phyloP scores from a whole-genome alignment of 2,113 vertebrate species.

The Dromas ardeola region DNA sequence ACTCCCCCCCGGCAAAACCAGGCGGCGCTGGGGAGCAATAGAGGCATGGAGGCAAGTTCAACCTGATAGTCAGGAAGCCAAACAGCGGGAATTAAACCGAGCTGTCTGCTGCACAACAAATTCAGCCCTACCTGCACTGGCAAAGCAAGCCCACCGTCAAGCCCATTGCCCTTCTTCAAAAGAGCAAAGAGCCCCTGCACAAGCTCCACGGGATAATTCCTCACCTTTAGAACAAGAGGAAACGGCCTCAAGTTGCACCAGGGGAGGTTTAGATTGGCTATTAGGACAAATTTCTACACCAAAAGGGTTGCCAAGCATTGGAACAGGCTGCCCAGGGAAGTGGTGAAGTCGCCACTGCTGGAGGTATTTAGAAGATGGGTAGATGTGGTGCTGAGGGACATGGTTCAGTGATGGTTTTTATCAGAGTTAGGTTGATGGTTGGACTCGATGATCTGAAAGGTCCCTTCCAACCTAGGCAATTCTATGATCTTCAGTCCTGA shows the following conservation, averaged over 20 bases:
- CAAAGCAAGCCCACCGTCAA: not conserved
- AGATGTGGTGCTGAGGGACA: not conserved
- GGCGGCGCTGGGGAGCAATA: fast-evolving
- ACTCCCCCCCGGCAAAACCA: not conserved
- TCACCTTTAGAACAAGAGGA: not conserved
- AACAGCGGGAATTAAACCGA: not conserved
- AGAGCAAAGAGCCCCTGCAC: not conserved
- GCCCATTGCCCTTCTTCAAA: not conserved
- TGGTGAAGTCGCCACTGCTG: not conserved
- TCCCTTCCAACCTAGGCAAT: not conserved
- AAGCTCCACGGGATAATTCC: not conserved
- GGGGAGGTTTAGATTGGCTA: not conserved
- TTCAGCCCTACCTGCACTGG: not conserved
- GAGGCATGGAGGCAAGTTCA: not conserved
- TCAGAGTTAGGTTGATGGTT: not conserved
- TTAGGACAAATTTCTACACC: not conserved
- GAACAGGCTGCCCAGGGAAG: not conserved
- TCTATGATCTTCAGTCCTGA: not conserved
- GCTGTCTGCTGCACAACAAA: fast-evolving
- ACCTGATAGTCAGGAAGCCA: not conserved
- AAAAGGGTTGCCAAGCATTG: not conserved
- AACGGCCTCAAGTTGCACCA: not conserved
- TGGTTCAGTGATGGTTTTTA: not conserved
- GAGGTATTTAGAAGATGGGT: not conserved
- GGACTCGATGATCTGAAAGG: not conserved